Conservation (phyloP, 2,113 vertebrate genomes). For the Toxotes chatareus region DNA sequence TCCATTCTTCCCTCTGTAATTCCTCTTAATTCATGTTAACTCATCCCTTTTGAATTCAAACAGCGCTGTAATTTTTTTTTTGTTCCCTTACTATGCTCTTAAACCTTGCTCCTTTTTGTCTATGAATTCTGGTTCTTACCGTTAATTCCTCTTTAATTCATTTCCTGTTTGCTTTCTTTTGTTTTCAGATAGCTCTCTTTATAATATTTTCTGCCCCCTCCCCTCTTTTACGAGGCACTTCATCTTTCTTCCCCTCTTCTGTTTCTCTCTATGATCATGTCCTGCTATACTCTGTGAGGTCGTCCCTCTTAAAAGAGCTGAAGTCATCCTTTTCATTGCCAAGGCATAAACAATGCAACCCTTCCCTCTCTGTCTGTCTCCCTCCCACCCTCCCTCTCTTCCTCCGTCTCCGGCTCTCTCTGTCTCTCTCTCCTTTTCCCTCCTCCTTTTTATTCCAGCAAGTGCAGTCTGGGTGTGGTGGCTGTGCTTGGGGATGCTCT, state of each 20-base stretch:
- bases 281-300: slow-evolving; percentile 51
- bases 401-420: slow-evolving; percentile 3
- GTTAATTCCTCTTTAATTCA: slow-evolving; percentile 41
- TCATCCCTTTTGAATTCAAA: slow-evolving; percentile 6
- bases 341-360: slow-evolving; percentile 73
- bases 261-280: slow-evolving; percentile 24
- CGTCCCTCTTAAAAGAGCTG: slow-evolving; percentile 68
- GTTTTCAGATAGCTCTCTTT: slow-evolving; percentile 15
- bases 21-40: slow-evolving; percentile 14
- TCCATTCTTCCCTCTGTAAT: neutral
- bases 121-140: neutral
- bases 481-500: slow-evolving; percentile 50
- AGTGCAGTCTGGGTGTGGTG: slow-evolving; percentile 77
- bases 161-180: slow-evolving; percentile 14
- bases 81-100: neutral
- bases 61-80: neutral
- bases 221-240: slow-evolving; percentile 12
- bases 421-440: slow-evolving; percentile 25
- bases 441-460: slow-evolving; percentile 22
- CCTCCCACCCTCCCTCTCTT: slow-evolving; percentile 27
- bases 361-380: slow-evolving; percentile 42
- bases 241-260: slow-evolving; percentile 9
- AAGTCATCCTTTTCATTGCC: slow-evolving; percentile 71
- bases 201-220: neutral
- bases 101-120: neutral